Evolutionary conservation across 2,113 vertebrate species (phyloP).

Genomic region (Mastomys coucha): DNA sequence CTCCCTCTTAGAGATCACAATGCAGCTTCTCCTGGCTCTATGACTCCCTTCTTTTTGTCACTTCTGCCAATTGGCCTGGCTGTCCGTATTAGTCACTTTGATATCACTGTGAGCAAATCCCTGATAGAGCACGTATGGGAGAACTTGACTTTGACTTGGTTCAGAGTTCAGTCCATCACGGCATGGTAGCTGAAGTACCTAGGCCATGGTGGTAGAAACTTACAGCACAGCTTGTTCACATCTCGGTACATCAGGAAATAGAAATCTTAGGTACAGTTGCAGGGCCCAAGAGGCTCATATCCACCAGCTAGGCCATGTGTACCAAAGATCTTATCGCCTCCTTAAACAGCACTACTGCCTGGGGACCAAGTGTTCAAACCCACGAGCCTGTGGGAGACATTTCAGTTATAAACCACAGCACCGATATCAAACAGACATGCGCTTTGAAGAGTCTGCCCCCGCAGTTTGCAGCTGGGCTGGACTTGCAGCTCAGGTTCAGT

Average conservation of each 20-base stretch:
- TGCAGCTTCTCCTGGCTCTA: background rate
- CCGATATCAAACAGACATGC: background rate
- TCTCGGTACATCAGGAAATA: background rate
- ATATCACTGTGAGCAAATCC: background rate
- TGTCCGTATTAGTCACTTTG: background rate
- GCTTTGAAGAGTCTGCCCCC: background rate
- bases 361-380: background rate
- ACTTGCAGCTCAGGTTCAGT: background rate
- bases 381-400: background rate
- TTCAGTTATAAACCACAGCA: background rate
- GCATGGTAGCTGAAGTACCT: background rate
- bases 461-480: slow-evolving; percentile 10
- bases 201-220: too few relatives aligned
- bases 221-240: background rate
- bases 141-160: background rate
- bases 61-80: background rate
- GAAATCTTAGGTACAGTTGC: background rate
- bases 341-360: background rate
- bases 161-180: background rate
- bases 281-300: background rate
- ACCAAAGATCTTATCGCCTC: background rate
- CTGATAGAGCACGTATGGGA: background rate
- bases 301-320: background rate
- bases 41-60: background rate
- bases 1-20: background rate